Percentiles rank a stretch among this genome's conserved stretches.
These are phyloP conservation scores for Oscarella lobularis DNA, from an alignment of 37 sponge, comb jelly and placozoan species.

Conservation along the genomic window DNA sequence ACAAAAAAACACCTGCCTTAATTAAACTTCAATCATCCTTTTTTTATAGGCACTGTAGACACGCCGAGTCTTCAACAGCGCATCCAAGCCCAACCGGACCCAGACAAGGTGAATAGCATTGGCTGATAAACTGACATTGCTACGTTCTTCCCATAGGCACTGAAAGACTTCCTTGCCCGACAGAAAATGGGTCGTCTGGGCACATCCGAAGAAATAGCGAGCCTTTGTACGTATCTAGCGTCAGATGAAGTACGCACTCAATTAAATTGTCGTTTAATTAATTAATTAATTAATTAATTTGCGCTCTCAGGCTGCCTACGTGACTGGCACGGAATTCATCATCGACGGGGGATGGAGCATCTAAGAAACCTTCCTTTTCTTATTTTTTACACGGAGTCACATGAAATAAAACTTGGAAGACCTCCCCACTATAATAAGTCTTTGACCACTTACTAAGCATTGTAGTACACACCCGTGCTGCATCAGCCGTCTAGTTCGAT, in stretches of 20 bases:
- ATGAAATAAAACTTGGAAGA: too few species aligned
- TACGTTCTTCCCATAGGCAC: conserved; percentile 15
- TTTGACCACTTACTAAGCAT: too few species aligned
- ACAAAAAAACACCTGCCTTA: not conserved
- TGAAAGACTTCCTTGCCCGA: conserved; percentile 29
- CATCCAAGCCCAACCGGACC: conserved; percentile 27
- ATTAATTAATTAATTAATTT: not conserved
- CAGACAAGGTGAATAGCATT: conserved; percentile 14
- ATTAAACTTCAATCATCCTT: too few species aligned
- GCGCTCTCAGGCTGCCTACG: conserved; percentile 42
- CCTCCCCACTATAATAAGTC: too few species aligned
- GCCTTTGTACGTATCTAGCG: conserved; percentile 55
- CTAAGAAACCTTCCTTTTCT: conserved; percentile 11
- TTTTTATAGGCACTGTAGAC: conserved; percentile 43
- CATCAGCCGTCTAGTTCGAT: too few species aligned
- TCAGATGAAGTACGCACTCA: conserved; percentile 49
- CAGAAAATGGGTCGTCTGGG: conserved; percentile 78
- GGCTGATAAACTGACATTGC: not conserved
- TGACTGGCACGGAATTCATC: conserved; percentile 44
- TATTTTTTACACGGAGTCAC: too few species aligned
- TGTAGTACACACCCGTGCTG: too few species aligned
- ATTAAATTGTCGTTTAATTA: not conserved
- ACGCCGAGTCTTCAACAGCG: conserved; percentile 54
- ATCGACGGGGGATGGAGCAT: conserved; percentile 86
- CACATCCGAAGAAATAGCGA: conserved; percentile 56